Base-by-base conservation (phyloP, 2,888 invertebrate genomes). In the Caenorhabditis auriculariae region DNA sequence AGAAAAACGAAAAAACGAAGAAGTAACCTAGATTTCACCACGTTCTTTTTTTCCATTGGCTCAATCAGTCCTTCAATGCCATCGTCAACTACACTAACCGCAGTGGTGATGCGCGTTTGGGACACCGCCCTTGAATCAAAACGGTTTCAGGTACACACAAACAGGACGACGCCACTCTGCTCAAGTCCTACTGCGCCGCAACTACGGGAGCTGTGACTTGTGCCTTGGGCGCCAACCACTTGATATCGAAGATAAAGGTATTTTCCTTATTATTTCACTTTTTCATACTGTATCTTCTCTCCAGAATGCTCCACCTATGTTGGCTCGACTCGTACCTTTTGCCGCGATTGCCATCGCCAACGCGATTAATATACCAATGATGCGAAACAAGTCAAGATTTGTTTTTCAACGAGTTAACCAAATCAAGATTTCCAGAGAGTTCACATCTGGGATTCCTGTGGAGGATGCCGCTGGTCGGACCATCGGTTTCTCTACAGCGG, bases 71-170 rank as follows among this genome's bases (percentile, higher is more conserved):
- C 9, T 96, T 96, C 85, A 98, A 98, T 83, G 95, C 96, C 1
- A 82, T 93, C n/a, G 96, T 98, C 47, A 98, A 98, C 86, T 96
- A 94, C 83, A 93, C 95, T 29, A 98, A 98, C 83, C 87, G 96
- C 48, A 84, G 84, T 74, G 67, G 67, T 43, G 7, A 7, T 17
- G 17, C 17, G 9, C 15, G 9, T 35, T 35, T 12, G 15, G 9
- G 35, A 35, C 9, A 35, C 9, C 9, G 35, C 35, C 15, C 9
- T 35, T 12, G 9, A 12, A 35, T 12, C 9, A 12, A 15, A 15
- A 12, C 9, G 9, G 15, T 12, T 32, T 32, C 35, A 32, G 35
- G 35, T 32, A 9, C 9, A 12, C n/a, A 9, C 9, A 32, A 32
- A n/a, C 35, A 41, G 41, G 41, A 41, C n/a, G 19, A n/a, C 17